Percentiles rank a stretch among this genome's conserved stretches.
Conservation (phyloP, 2,888 invertebrate genomes). For the Tiliacea aurago region DNA sequence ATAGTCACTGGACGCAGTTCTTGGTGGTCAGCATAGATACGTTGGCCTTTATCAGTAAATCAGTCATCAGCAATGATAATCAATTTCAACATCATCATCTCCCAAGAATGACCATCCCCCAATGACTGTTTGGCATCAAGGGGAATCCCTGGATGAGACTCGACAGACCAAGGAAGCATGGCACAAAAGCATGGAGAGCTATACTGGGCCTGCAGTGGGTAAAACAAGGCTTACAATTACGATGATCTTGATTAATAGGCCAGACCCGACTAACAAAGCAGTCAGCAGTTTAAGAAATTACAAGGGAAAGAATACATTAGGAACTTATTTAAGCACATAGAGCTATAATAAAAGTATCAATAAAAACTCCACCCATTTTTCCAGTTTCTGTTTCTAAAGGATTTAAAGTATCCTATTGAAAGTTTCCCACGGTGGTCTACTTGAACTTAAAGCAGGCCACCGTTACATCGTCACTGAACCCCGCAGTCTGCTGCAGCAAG, state of each 20-base stretch:
- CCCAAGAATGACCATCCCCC: neutral
- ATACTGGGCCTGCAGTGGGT: neutral
- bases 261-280: no score
- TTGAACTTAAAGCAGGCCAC: no score
- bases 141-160: neutral
- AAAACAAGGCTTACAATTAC: neutral
- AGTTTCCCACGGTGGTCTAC: no score
- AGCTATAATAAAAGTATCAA: neutral
- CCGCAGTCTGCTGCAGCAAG: no score
- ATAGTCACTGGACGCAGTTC: neutral
- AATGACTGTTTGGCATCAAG: neutral
- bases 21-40: neutral
- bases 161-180: neutral
- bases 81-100: no score
- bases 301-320: neutral
- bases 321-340: neutral
- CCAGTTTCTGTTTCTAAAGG: neutral
- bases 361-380: neutral
- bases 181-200: neutral
- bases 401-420: conserved; percentile 4
- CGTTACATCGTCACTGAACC: no score
- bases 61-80: no score
- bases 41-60: neutral
- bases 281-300: neutral
- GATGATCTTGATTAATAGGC: no score